Base-by-base conservation (phyloP, 2,113 vertebrate species). In the Orthonyx spaldingii region DNA sequence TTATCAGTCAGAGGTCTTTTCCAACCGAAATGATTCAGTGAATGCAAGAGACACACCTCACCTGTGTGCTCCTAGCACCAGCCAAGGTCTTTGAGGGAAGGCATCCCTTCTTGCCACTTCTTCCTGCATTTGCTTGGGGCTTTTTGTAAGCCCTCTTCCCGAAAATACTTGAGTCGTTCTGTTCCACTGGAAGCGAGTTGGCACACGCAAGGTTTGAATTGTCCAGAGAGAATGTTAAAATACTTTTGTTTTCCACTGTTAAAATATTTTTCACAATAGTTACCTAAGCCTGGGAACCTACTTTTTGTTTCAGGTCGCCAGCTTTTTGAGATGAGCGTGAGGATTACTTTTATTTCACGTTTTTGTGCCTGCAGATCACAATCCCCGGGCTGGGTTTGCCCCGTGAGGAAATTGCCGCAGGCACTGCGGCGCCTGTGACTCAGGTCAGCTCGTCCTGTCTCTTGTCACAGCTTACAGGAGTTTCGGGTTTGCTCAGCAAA, bases 331-430 rank as follows among this genome's bases (percentile, higher is more conserved):
- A 53, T 49, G 13, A 33, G 11, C 2, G 4, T 11, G 2, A 1
- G 11, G 15, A 10, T 42, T 35, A 27, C 30, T 85, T 61, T 18
- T 11, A 3, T 33, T 4, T 74, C 24, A 3, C 0, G 1, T 60
- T 60, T 13, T 42, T 65, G 30, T 26, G 27, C 52, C 35, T 1
- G 1, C n/a, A 23, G 16, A 61, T n/a, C n/a, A n/a, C n/a, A n/a
- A n/a, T n/a, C n/a, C n/a, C n/a, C n/a, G n/a, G n/a, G n/a, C n/a
- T n/a, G n/a, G n/a, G n/a, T n/a, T n/a, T n/a, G n/a, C n/a, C n/a
- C n/a, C n/a, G n/a, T n/a, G n/a, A 6, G 30, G 23, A 52, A 59
- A 23, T 6, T 21, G n/a, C 6, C 0, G 1, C 32, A 27, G 61
- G 6, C 2, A 7, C 59, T 30, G 33, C 2, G 1, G 16, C 52